Conservation (phyloP, 2,797 vertebrate genomes). For the Lycodopsis pacificus region DNA sequence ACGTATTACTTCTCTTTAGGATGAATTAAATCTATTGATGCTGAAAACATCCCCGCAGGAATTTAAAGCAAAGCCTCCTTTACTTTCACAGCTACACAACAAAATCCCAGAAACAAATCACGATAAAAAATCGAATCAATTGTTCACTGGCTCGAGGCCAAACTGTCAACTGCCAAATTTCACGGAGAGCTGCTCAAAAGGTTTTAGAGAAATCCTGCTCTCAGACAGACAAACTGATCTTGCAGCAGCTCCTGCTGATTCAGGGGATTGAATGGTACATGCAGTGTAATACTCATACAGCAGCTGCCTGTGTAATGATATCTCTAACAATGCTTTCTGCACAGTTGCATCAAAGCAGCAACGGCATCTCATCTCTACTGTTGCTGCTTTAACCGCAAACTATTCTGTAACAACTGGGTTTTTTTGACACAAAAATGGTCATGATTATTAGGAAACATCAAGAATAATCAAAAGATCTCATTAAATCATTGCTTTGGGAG, state of each 20-base stretch:
- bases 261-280: not conserved
- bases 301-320: conserved; percentile 15
- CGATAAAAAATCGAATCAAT: conserved; percentile 34
- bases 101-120: conserved; percentile 20
- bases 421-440: not conserved
- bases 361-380: not conserved
- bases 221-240: conserved; percentile 5
- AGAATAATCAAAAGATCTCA: not conserved
- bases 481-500: not conserved
- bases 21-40: not conserved
- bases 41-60: not conserved
- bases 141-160: not conserved
- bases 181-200: not conserved
- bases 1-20: not conserved
- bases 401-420: not conserved
- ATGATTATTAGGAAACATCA: not conserved
- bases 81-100: not conserved
- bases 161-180: not conserved
- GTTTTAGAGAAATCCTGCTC: conserved; percentile 19
- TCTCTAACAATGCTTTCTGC: not conserved
- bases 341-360: not conserved
- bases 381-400: not conserved
- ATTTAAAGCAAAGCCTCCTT: not conserved
- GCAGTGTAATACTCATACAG: not conserved
- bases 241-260: conserved; percentile 20